Percentiles rank a stretch among this genome's conserved stretches.
phyloP scores from a whole-genome alignment of 2,113 vertebrate species.

The Larimichthys polyactis region DNA sequence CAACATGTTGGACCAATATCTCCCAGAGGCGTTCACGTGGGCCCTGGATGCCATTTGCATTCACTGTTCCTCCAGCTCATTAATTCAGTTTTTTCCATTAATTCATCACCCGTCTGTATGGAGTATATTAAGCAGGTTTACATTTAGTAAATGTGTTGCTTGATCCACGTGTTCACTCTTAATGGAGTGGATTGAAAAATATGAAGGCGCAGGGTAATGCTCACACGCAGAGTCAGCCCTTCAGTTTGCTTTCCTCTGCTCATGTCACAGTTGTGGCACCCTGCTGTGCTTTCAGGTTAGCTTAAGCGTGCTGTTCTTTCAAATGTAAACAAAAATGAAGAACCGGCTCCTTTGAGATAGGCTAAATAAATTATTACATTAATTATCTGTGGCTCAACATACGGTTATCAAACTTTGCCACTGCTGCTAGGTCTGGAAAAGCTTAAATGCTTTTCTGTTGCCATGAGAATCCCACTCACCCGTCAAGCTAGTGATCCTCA shows the following conservation, averaged over 20 bases:
- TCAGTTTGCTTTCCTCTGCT: constrained; percentile 31
- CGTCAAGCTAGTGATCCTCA: constrained; percentile 46
- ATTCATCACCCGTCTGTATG: neutral
- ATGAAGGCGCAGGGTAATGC: constrained; percentile 16
- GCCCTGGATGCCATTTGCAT: too few species aligned
- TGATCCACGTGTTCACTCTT: constrained; percentile 34
- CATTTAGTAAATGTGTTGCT: neutral
- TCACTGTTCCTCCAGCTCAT: too few species aligned
- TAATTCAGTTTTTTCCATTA: too few species aligned
- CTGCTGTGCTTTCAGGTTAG: constrained; percentile 37
- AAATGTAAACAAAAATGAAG: constrained; percentile 58
- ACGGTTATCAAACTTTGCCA: constrained; percentile 36
- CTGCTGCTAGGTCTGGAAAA: constrained; percentile 12
- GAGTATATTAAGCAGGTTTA: neutral
- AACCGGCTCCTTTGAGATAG: constrained; percentile 28
- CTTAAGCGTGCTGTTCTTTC: constrained; percentile 30
- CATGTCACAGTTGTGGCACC: constrained; percentile 19
- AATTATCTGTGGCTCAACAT: constrained; percentile 41
- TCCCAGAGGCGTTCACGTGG: too few species aligned
- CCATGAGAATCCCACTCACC: constrained; percentile 28
- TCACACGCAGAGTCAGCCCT: constrained; percentile 28
- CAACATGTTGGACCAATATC: too few species aligned
- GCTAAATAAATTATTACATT: constrained; percentile 39
- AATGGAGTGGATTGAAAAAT: constrained; percentile 13
- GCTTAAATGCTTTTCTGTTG: constrained; percentile 47